A percentile compares a stretch with the other conserved stretches of the same genome.
These are phyloP conservation scores for Malacoctenus gilli DNA, from an alignment of 2,797 vertebrate species.

Conservation along the genomic window DNA sequence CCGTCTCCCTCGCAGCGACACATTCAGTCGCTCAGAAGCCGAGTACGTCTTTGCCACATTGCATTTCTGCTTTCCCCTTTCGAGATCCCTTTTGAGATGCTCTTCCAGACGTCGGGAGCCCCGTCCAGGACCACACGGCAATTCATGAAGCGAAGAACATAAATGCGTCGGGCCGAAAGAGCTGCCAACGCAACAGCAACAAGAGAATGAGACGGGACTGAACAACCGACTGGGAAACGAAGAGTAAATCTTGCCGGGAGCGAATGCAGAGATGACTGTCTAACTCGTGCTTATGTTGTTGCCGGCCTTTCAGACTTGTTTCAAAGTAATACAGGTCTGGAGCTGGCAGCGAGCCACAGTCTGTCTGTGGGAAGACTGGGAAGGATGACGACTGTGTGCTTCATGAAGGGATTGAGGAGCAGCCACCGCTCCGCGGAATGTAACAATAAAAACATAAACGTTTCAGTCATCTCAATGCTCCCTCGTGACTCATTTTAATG, in stretches of 20 bases:
- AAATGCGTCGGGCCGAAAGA: conserved; percentile 15
- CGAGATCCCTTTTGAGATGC: conserved; percentile 1
- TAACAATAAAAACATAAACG: no score
- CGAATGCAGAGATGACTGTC: conserved; percentile 23
- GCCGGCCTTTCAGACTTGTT: conserved; percentile 16
- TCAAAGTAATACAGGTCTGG: conserved; percentile 14
- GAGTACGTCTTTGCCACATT: no score
- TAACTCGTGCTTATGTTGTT: conserved; percentile 4
- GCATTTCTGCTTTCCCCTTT: no score
- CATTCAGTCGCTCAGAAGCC: no score
- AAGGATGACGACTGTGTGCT: no score
- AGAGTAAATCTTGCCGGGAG: conserved; percentile 27
- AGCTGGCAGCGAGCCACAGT: no score
- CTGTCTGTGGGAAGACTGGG: no score
- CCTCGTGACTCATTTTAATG: no score
- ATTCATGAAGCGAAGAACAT: conserved; percentile 1
- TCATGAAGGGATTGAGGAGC: no score
- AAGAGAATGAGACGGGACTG: conserved; percentile 30
- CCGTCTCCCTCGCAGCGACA: no score
- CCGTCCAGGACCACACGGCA: neutral
- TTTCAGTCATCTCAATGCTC: no score
- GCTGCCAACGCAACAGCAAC: conserved; percentile 28
- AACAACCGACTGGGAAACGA: conserved; percentile 29
- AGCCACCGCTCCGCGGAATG: no score
- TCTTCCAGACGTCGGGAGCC: conserved; percentile 6